phyloP scores from a whole-genome alignment of 1,140 invertebrate genomes.

The Reticulitermes speratus region DNA sequence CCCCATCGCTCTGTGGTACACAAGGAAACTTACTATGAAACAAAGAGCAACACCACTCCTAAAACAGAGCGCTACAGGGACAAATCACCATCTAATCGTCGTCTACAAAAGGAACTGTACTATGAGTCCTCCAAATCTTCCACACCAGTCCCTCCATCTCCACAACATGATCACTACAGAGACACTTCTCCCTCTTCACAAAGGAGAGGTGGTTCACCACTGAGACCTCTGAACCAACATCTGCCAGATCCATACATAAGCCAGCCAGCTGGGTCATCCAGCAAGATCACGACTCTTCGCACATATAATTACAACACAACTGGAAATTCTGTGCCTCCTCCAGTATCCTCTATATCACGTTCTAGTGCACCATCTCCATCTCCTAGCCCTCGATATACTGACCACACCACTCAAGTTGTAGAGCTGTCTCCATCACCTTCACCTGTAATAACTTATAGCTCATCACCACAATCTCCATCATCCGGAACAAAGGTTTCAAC shows the following conservation, averaged over 20 bases:
- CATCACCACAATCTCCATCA: constrained; percentile 28
- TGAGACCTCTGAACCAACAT: not conserved
- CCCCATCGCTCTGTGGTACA: not conserved
- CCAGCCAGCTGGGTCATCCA: constrained; percentile 21
- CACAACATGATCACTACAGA: not conserved
- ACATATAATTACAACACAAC: constrained; percentile 28
- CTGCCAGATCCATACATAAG: not conserved
- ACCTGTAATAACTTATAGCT: constrained; percentile 23
- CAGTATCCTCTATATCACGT: not conserved
- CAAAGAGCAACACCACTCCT: not conserved
- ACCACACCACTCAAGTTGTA: constrained; percentile 39
- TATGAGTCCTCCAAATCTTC: constrained; percentile 25
- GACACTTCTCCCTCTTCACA: constrained; percentile 7
- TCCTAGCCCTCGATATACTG: not conserved
- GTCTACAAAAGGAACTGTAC: constrained; percentile 28
- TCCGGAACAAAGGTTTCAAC: constrained; percentile 24
- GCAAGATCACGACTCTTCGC: constrained; percentile 28
- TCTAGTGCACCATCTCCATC: not conserved
- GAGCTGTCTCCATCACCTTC: constrained; percentile 38
- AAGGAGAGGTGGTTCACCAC: constrained; percentile 1
- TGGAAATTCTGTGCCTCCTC: not conserved
- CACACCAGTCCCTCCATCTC: not conserved
- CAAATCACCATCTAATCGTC: constrained; percentile 33
- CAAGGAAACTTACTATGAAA: constrained; percentile 26
- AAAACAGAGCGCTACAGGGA: constrained; percentile 28